phyloP scores from a whole-genome alignment of 2,797 vertebrate species.

The Echiichthys vipera region DNA sequence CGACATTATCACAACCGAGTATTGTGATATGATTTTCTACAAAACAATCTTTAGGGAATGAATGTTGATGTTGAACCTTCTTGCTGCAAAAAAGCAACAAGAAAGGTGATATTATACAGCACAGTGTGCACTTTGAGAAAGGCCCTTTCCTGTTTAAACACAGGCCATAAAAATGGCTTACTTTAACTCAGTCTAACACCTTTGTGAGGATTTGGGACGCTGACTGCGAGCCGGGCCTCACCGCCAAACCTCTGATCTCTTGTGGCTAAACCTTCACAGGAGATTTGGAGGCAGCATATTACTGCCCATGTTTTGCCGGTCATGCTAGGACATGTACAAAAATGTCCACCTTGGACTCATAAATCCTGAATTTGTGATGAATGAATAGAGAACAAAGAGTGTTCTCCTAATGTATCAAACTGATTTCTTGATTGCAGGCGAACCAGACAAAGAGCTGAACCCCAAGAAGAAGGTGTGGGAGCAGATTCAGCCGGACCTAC shows the following conservation, averaged over 20 bases:
- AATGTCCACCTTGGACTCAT: background rate
- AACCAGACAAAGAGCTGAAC: constrained; percentile 93
- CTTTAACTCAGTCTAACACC: background rate
- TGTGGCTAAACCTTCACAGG: background rate
- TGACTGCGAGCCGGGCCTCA: too few species aligned
- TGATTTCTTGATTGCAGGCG: constrained; percentile 79
- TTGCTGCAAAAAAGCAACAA: background rate
- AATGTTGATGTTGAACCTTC: background rate
- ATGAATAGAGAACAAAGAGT: background rate
- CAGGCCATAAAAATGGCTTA: background rate
- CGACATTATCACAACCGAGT: background rate
- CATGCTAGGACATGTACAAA: background rate
- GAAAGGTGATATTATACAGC: background rate
- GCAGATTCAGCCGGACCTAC: constrained; percentile 90
- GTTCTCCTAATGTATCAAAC: background rate
- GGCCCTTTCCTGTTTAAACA: background rate
- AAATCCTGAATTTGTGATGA: background rate
- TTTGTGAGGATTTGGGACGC: too few species aligned
- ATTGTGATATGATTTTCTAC: background rate
- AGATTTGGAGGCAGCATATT: background rate
- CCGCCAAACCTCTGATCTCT: constrained; percentile 19
- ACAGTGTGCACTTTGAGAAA: background rate
- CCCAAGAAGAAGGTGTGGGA: constrained; percentile 94
- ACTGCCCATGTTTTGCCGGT: background rate
- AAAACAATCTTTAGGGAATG: background rate